Percentiles rank a stretch among this genome's conserved stretches.
Evolutionary conservation across 2,797 vertebrate species (phyloP).

Genomic region (Lepus oiostolus): DNA sequence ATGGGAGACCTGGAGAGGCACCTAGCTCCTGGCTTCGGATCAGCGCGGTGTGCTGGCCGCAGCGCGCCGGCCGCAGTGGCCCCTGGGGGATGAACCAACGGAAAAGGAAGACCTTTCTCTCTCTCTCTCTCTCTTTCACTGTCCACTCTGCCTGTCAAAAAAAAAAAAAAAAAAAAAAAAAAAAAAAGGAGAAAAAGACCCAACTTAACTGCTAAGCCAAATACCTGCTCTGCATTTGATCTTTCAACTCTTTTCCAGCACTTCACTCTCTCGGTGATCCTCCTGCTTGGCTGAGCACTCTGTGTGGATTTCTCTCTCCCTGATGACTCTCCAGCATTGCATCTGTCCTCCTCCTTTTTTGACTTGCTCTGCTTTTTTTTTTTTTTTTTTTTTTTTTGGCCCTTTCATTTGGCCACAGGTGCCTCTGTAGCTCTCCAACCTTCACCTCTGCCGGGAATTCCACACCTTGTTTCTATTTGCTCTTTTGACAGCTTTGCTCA

Average conservation of each 20-base stretch:
- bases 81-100: no score
- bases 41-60: no score
- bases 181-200: neutral
- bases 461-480: conserved; percentile 4
- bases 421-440: neutral
- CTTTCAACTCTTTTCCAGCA: conserved; percentile 23
- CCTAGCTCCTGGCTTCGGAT: no score
- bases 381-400: neutral
- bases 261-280: neutral
- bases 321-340: neutral
- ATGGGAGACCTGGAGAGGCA: no score
- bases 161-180: no score
- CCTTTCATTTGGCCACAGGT: neutral
- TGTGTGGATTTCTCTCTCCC: neutral
- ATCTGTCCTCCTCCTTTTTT: neutral
- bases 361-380: neutral
- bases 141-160: no score
- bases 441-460: neutral
- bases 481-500: neutral
- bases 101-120: no score
- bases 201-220: neutral
- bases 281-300: neutral
- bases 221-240: neutral
- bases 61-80: no score
- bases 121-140: no score